phyloP scores from a whole-genome alignment of 2,797 vertebrate genomes.

The Squalus acanthias region DNA sequence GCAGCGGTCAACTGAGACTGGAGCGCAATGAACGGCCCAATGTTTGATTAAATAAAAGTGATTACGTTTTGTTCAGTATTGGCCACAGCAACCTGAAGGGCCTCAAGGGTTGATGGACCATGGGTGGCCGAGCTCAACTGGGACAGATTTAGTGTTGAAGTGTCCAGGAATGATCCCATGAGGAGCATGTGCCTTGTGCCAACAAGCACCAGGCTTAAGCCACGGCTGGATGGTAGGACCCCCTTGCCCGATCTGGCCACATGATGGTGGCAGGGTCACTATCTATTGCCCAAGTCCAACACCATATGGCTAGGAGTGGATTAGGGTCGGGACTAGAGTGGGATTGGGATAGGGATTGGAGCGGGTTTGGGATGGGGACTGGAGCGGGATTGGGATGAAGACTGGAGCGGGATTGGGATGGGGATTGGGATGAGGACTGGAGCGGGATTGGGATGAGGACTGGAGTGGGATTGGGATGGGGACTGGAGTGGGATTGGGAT shows the following conservation, averaged over 20 bases:
- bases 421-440: not conserved
- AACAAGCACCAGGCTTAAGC: not conserved
- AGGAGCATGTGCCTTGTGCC: not conserved
- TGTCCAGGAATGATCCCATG: not conserved
- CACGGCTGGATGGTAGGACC: not conserved
- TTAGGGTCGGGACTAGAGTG: slow-evolving; percentile 29
- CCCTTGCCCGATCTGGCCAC: not conserved
- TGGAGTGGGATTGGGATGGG: slow-evolving; percentile 41
- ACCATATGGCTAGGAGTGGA: slow-evolving; percentile 39
- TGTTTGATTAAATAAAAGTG: not conserved
- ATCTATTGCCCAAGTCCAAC: slow-evolving; percentile 9
- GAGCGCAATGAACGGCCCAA: not conserved
- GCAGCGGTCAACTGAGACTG: too few species aligned
- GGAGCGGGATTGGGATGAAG: not conserved
- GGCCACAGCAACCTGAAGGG: not conserved
- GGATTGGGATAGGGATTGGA: slow-evolving; percentile 41
- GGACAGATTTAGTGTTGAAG: not conserved
- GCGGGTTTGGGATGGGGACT: slow-evolving; percentile 33
- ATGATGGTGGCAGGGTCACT: not conserved
- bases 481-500: not conserved
- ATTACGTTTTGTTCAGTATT: not conserved
- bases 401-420: not conserved
- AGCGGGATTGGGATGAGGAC: slow-evolving; percentile 41
- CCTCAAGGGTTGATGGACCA: not conserved
- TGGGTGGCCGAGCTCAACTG: not conserved